These are phyloP conservation scores for Syngnathus typhle DNA, from an alignment of 2,113 vertebrate species.

Conservation along the genomic window DNA sequence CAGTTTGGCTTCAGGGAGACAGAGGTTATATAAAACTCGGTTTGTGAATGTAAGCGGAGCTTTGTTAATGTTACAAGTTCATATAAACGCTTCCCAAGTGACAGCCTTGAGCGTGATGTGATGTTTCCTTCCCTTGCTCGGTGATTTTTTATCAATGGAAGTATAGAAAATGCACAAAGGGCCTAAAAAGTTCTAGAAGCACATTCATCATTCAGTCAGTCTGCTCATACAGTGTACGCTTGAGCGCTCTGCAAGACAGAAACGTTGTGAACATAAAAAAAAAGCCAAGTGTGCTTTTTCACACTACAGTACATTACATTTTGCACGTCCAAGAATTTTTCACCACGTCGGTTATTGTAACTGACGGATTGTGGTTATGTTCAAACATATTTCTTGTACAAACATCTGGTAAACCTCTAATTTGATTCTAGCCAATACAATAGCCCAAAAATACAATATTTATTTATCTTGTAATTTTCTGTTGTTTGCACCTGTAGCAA, in stretches of 20 bases:
- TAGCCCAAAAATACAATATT: too few species aligned
- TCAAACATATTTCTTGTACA: too few species aligned
- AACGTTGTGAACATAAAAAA: neutral
- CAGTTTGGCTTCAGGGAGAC: constrained; percentile 9
- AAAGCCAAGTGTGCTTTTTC: neutral
- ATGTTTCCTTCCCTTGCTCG: neutral
- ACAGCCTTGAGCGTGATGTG: constrained; percentile 13
- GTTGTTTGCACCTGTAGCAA: too few species aligned
- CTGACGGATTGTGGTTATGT: neutral
- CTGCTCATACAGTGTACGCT: neutral
- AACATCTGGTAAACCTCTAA: too few species aligned
- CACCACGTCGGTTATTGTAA: neutral
- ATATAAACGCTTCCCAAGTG: constrained; percentile 8
- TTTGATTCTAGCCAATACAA: too few species aligned
- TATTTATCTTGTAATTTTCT: too few species aligned
- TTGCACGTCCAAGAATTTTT: neutral
- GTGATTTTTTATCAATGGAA: constrained; percentile 10
- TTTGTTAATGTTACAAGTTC: constrained; percentile 14
- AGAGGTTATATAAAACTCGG: constrained; percentile 7
- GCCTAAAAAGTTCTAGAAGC: neutral
- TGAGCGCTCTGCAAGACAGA: neutral
- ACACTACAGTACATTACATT: neutral
- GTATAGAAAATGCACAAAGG: constrained; percentile 10
- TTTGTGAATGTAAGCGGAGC: constrained; percentile 11
- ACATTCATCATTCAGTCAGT: neutral